Conservation (phyloP, 1,140 invertebrate species). For the Drosophila lacteicornis region DNA sequence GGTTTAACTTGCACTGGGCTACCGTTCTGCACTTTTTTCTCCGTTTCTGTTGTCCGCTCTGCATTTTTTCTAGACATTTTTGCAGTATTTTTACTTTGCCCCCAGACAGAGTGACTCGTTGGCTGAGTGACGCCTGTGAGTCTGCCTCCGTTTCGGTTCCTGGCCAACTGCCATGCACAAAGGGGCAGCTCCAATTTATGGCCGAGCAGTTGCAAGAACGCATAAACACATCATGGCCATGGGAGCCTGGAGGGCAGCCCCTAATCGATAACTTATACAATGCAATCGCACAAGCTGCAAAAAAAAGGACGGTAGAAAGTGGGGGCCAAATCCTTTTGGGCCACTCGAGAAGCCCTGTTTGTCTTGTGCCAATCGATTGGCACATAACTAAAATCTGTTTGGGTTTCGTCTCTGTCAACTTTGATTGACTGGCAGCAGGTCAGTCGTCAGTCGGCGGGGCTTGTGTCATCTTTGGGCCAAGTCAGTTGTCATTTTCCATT, state of each 20-base stretch:
- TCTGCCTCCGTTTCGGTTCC: conserved; percentile 32
- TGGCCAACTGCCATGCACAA: conserved; percentile 57
- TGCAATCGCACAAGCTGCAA: not conserved
- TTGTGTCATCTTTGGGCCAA: conserved; percentile 28
- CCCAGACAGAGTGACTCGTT: conserved; percentile 20
- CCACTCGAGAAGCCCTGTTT: conserved; percentile 13
- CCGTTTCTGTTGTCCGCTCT: not conserved
- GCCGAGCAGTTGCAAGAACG: conserved; percentile 42
- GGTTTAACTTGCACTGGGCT: conserved; percentile 51
- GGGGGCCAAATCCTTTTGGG: conserved; percentile 28
- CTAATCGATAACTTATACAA: conserved; percentile 45
- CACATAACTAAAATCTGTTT: conserved; percentile 40
- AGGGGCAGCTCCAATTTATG: conserved; percentile 60
- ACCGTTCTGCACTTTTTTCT: conserved; percentile 19
- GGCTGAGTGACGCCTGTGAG: conserved; percentile 49
- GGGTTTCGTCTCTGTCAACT: conserved; percentile 21
- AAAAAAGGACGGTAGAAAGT: not conserved
- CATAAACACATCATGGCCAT: conserved; percentile 66
- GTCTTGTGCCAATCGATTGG: conserved; percentile 25
- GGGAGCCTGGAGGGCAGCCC: conserved; percentile 25
- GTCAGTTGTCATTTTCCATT: conserved; percentile 55
- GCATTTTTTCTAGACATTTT: not conserved
- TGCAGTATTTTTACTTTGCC: conserved; percentile 11
- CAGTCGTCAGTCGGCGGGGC: not conserved
- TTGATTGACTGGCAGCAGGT: conserved; percentile 40